Evolutionary conservation across 2,797 vertebrate genomes (phyloP), one percentile per base, ranked within the genome.

Genomic region (Alfaro cultratus): DNA sequence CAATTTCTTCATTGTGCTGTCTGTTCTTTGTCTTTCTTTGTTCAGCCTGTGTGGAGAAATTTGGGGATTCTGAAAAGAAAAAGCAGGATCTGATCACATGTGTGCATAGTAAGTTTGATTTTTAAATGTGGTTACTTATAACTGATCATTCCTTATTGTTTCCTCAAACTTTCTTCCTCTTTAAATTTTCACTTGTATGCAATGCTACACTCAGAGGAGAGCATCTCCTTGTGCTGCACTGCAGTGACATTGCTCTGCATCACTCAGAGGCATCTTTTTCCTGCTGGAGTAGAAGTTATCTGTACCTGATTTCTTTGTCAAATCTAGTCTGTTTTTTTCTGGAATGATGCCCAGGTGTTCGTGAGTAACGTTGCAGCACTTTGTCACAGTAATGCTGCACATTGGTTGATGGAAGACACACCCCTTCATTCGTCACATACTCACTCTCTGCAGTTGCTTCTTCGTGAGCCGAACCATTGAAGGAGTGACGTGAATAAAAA

Each of bases 21-120:
- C 39, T 43, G 39, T 16, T 46, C 29, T 23, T 76, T 77, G n/a
- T 73, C 76, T 78, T 85, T 73, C 76, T 78, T 85, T 75, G 79
- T 96, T 64, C 85, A 99, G 98, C 82, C 4, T 99, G 98, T 85
- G 62, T 97, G 93, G 91, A 87, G 3, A 97, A 88, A 88, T 97
- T 97, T 88, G 96, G 97, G 53, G 95, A 95, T 3, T 95, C 96
- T 0, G 95, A 97, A 74, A 90, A 84, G 77, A 97, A 95, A 93
- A 97, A 94, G 85, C 97, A 96, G 34, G 96, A 96, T 90, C 96
- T 99, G 83, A 88, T 96, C 78, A 97, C 97, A 0, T 99, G 98
- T 43, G 97, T 99, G 85, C 97, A 99, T 89, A 97, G 98, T 99
- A 96, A 97, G 98, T 96, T 72, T 62, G 57, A 15, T 41, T 62